Evolutionary conservation across 1,140 invertebrate species (phyloP).

Genomic region (Protaetia brevitarsis): DNA sequence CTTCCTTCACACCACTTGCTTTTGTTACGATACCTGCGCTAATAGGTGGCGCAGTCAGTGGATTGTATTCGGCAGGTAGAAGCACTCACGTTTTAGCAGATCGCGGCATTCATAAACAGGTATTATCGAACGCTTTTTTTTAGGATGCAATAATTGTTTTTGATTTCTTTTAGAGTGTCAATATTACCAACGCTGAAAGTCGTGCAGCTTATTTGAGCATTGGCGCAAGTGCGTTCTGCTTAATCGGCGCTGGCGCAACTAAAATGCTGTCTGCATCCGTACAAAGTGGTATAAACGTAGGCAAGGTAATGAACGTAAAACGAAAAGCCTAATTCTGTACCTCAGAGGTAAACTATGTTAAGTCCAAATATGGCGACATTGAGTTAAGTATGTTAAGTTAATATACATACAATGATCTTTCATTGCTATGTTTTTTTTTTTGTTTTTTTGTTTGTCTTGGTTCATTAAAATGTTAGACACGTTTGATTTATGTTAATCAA

Average conservation of each 20-base stretch:
- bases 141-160: not conserved
- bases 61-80: conserved; percentile 39
- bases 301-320: conserved; percentile 29
- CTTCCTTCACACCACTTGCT: conserved; percentile 40
- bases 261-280: conserved; percentile 32
- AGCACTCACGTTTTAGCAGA: conserved; percentile 37
- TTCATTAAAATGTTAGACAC: too few relatives aligned
- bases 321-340: too few relatives aligned
- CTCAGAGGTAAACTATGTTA: too few relatives aligned
- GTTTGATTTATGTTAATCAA: too few relatives aligned
- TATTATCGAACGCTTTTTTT: conserved; percentile 26
- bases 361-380: too few relatives aligned
- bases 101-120: conserved; percentile 39
- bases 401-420: too few relatives aligned
- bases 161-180: conserved; percentile 39
- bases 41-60: conserved; percentile 36
- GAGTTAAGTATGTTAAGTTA: too few relatives aligned
- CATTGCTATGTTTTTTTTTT: too few relatives aligned
- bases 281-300: conserved; percentile 34
- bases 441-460: too few relatives aligned
- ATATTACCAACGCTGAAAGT: conserved; percentile 43
- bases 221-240: conserved; percentile 41
- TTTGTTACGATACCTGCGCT: conserved; percentile 39
- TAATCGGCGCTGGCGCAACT: conserved; percentile 44
- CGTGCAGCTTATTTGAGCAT: conserved; percentile 47